These are phyloP conservation scores for Sphenopsis melanotis DNA, from an alignment of 2,797 vertebrate species.

Conservation along the genomic window DNA sequence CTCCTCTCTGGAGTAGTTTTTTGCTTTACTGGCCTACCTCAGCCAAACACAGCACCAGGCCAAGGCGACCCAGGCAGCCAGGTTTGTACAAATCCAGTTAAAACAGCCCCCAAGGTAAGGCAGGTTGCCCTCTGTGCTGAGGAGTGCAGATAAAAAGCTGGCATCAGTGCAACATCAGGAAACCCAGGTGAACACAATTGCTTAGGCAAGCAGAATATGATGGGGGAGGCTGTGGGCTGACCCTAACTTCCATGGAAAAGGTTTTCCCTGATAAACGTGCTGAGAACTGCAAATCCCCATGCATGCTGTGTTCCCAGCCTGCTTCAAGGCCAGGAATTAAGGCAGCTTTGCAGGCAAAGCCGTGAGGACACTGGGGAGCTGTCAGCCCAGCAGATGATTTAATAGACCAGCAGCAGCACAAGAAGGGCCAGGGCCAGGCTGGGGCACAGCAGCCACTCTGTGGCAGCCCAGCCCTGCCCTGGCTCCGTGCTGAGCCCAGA, in stretches of 20 bases:
- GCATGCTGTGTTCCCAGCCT: background rate
- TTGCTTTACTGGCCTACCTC: background rate
- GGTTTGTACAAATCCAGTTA: background rate
- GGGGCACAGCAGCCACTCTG: background rate
- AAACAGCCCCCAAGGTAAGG: background rate
- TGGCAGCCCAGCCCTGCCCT: background rate
- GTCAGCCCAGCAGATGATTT: background rate
- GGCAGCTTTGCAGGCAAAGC: background rate
- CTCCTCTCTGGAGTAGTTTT: background rate
- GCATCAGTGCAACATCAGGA: background rate
- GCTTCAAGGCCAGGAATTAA: conserved; percentile 2
- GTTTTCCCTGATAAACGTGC: background rate
- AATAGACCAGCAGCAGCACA: background rate
- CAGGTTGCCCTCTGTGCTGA: background rate
- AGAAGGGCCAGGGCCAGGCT: background rate
- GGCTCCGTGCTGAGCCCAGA: fast-evolving
- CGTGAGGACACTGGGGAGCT: background rate
- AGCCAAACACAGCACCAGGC: background rate
- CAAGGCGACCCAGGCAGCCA: background rate
- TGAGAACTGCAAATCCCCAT: background rate
- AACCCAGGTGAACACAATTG: background rate
- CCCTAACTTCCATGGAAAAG: background rate
- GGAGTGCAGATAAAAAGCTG: background rate
- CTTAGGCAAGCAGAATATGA: fast-evolving
- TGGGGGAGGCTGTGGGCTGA: background rate